Evolutionary conservation across 35 echinoderm and acorn worm species (phyloP), one percentile per base, ranked within the genome.

Genomic region (Antedon bifida): DNA sequence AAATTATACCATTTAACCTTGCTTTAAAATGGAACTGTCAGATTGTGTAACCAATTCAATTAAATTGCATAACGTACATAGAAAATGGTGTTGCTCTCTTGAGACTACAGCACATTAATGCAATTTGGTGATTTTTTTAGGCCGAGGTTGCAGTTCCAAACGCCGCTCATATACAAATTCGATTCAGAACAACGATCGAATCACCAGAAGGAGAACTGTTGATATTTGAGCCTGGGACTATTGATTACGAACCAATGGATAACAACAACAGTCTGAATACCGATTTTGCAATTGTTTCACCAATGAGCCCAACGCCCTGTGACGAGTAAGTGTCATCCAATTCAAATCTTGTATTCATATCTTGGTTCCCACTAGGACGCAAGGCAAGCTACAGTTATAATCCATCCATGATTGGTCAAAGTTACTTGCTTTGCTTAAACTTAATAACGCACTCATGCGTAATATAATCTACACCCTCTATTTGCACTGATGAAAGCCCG

Each of bases 151-250:
- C 88, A 28, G 82, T 87, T 26, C 31, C 77, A 31, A 75, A 45
- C 19, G 83, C 79, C 75, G 91, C 87, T 14, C 75, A 82, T 19
- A 46, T 93, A 30, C 75, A 93, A 34, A 84, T 93, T 13, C 73
- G 87, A 33, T 93, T 89, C 84, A 34, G 85, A 56, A 93, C 91
- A 4, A 77, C 73, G 32, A 88, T 93, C n/a, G 84, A 87, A 26
- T 93, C 91, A 4, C 30, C 87, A 28, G 38, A 81, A 35, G 91
- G 88, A 1, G 84, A 87, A 30, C 23, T 90, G 30, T 30, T 93
- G 51, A 31, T 81, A 5, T 93, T 80, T 39, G 79, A 87, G 5
- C 12, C 36, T 36, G 75, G 55, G 16, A 87, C 84, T 11, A 51
- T 89, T 1, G 75, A 80, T 1, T 93, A 93, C 73, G 77, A 74